phyloP scores from a whole-genome alignment of 1,140 invertebrate genomes.

The Cyclargus thomasi region DNA sequence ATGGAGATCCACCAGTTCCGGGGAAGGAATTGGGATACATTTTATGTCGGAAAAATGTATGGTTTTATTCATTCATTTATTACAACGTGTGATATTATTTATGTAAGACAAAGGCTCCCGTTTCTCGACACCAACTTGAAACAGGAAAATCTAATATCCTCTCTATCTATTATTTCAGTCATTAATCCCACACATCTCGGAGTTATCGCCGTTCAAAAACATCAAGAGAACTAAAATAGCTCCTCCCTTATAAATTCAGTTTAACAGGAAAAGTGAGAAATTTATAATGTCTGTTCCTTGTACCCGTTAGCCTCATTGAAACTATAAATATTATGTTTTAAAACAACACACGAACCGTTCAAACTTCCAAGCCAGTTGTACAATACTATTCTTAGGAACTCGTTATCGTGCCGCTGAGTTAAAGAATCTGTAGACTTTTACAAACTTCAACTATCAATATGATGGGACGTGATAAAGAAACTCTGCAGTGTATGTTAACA shows the following conservation, averaged over 20 bases:
- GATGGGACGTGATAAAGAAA: not conserved
- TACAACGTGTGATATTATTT: no score
- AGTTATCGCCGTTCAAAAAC: not conserved
- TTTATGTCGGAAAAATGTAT: no score
- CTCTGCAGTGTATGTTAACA: not conserved
- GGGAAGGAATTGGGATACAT: no score
- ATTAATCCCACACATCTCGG: not conserved
- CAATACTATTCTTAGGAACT: not conserved
- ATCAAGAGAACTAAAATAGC: slow-evolving; percentile 4
- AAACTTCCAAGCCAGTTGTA: not conserved
- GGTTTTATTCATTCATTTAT: no score
- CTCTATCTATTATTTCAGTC: not conserved
- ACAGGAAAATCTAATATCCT: no score
- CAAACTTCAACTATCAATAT: slow-evolving; percentile 10
- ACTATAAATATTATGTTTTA: slow-evolving; percentile 22
- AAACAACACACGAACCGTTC: slow-evolving; percentile 16
- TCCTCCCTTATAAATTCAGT: slow-evolving; percentile 2
- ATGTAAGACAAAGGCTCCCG: no score
- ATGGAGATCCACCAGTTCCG: no score
- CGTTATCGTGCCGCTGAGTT: not conserved
- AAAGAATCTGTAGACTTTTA: slow-evolving; percentile 8
- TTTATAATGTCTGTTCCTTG: slow-evolving; percentile 22
- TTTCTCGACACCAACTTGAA: no score
- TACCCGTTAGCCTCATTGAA: slow-evolving; percentile 25
- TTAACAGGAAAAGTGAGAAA: slow-evolving; percentile 4